A percentile compares a stretch with the other conserved stretches of the same genome.
Evolutionary conservation across 2,797 vertebrate genomes (phyloP).

Genomic region (Pachyuromys duprasi): DNA sequence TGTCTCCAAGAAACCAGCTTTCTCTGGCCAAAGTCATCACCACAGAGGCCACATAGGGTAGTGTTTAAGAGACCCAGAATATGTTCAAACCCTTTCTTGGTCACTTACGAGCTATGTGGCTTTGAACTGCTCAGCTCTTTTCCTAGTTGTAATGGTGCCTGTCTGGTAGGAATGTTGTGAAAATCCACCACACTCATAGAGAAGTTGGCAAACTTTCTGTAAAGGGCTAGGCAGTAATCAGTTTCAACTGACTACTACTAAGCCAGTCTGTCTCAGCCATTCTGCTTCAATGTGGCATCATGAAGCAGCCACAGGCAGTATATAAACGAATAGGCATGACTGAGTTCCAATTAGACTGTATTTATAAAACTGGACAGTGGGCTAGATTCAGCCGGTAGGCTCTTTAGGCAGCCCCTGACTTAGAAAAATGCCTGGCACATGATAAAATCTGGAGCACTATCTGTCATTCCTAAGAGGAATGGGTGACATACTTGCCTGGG

Average conservation of each 20-base stretch:
- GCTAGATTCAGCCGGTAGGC: background rate
- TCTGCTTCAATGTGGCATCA: background rate
- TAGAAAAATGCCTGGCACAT: background rate
- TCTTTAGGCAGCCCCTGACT: background rate
- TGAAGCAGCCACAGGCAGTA: background rate
- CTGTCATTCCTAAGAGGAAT: background rate
- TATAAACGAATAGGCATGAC: rapidly evolving
- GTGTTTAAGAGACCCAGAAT: background rate
- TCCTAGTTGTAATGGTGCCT: background rate
- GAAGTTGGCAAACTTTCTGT: background rate
- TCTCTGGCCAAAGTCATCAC: background rate
- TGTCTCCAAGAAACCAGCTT: background rate
- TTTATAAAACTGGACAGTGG: background rate
- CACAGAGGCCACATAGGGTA: background rate
- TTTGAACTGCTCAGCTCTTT: background rate
- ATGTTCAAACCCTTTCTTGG: background rate
- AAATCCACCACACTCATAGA: background rate
- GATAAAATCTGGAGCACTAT: background rate
- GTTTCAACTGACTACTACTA: background rate
- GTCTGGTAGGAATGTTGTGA: background rate
- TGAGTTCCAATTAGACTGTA: slow-evolving; percentile 34
- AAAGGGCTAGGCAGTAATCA: background rate
- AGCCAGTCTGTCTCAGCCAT: background rate
- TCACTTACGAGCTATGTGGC: background rate
- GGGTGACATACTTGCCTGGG: background rate